Percentiles rank a stretch among this genome's conserved stretches.
phyloP scores from a whole-genome alignment of 2,888 invertebrate species.

The Palloptera scutellata region DNA sequence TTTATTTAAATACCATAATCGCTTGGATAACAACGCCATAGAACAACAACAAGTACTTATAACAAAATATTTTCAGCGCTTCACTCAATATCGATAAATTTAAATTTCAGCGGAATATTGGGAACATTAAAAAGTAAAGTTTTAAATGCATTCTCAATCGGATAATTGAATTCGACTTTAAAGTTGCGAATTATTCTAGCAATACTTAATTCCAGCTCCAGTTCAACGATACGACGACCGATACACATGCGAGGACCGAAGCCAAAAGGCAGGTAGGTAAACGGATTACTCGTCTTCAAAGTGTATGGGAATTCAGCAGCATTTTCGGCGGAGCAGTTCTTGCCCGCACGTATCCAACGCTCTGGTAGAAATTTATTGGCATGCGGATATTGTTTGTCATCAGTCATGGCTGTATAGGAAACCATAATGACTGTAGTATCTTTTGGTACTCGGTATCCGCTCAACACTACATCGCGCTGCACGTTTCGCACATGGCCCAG shows the following conservation, averaged over 20 bases:
- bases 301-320: slow-evolving; percentile 25
- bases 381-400: slow-evolving; percentile 63
- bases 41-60: too few relatives aligned
- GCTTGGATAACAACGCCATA: too few relatives aligned
- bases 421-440: slow-evolving; percentile 76
- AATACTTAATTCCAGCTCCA: slow-evolving; percentile 71
- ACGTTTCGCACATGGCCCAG: slow-evolving; percentile 68
- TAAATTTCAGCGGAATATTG: slow-evolving; percentile 60
- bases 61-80: not conserved
- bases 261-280: slow-evolving; percentile 70
- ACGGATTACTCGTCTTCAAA: slow-evolving; percentile 39
- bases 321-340: not conserved
- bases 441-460: slow-evolving; percentile 73
- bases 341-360: slow-evolving; percentile 38
- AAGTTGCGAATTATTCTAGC: slow-evolving; percentile 61
- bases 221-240: slow-evolving; percentile 77
- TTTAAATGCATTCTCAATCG: slow-evolving; percentile 53
- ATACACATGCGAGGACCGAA: slow-evolving; percentile 76
- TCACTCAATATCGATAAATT: slow-evolving; percentile 51
- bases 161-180: slow-evolving; percentile 52
- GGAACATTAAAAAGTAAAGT: slow-evolving; percentile 58
- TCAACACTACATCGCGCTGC: slow-evolving; percentile 68
- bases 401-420: slow-evolving; percentile 66
- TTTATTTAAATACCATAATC: too few relatives aligned
- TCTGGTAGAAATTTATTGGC: slow-evolving; percentile 38